phyloP scores from a whole-genome alignment of 2,113 vertebrate species.

The Hemicordylus capensis region DNA sequence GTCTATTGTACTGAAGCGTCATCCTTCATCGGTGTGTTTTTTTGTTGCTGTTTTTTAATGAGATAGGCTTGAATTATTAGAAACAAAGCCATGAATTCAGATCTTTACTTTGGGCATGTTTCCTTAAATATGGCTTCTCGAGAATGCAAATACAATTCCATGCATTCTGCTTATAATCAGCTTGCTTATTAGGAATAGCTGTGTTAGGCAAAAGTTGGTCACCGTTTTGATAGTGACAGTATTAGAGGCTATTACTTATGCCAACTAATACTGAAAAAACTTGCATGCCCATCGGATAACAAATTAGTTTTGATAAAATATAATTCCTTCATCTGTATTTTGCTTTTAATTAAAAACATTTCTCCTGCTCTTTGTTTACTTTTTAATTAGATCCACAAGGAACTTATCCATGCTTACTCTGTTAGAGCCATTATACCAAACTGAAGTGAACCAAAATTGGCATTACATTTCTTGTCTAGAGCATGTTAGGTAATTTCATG shows the following conservation, averaged over 20 bases:
- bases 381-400: neutral
- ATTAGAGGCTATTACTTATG: neutral
- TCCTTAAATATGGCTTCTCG: neutral
- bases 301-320: neutral
- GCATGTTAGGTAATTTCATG: neutral
- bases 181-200: neutral
- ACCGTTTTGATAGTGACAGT: neutral
- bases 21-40: neutral
- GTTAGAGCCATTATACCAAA: neutral
- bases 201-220: neutral
- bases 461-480: neutral
- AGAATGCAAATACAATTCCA: neutral
- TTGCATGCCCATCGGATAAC: neutral
- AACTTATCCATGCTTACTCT: neutral
- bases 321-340: neutral
- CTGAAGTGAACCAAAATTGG: neutral
- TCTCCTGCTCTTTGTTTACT: neutral
- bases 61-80: neutral
- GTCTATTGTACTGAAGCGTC: neutral
- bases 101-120: neutral
- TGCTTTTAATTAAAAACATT: neutral
- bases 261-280: neutral
- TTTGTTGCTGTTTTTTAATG: no score
- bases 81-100: constrained; percentile 16
- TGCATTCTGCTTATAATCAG: neutral